Percentiles rank a stretch among this genome's conserved stretches.
Conservation (phyloP, 2,888 invertebrate species). For the Amaurobius ferox region DNA sequence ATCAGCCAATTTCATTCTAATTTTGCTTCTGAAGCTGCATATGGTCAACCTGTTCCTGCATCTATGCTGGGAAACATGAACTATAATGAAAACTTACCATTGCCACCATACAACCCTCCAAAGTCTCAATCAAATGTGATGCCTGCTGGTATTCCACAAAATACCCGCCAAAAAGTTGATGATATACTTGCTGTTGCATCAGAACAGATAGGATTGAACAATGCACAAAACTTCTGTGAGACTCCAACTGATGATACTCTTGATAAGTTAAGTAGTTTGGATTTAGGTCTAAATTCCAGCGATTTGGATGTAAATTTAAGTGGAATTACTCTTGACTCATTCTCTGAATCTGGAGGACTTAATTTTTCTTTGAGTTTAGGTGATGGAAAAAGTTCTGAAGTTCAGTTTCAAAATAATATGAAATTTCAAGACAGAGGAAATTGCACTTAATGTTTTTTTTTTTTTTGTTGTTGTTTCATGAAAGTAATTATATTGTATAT, state of each 20-base stretch:
- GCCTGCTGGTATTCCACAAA: background rate
- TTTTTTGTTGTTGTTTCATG: background rate
- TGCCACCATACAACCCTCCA: background rate
- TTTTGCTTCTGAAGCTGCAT: slow-evolving; percentile 28
- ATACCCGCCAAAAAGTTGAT: slow-evolving; percentile 36
- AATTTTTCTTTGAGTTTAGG: slow-evolving; percentile 22
- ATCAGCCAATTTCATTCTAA: slow-evolving; percentile 25
- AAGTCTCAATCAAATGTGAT: background rate
- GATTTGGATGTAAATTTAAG: slow-evolving; percentile 71
- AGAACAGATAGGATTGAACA: slow-evolving; percentile 36
- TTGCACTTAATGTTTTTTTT: background rate
- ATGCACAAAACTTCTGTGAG: slow-evolving; percentile 26
- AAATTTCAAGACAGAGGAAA: background rate
- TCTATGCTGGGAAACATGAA: slow-evolving; percentile 18
- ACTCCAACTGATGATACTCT: slow-evolving; percentile 65
- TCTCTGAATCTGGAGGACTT: slow-evolving; percentile 51
- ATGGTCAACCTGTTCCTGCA: slow-evolving; percentile 3
- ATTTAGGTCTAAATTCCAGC: slow-evolving; percentile 72
- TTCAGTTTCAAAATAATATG: background rate
- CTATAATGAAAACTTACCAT: slow-evolving; percentile 13
- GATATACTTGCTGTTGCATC: slow-evolving; percentile 54
- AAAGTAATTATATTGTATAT: background rate
- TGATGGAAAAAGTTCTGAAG: background rate
- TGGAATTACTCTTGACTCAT: slow-evolving; percentile 57
- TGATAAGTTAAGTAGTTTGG: slow-evolving; percentile 71